These are phyloP conservation scores for Cactoblastis cactorum DNA, from an alignment of 2,888 invertebrate species.

Conservation along the genomic window DNA sequence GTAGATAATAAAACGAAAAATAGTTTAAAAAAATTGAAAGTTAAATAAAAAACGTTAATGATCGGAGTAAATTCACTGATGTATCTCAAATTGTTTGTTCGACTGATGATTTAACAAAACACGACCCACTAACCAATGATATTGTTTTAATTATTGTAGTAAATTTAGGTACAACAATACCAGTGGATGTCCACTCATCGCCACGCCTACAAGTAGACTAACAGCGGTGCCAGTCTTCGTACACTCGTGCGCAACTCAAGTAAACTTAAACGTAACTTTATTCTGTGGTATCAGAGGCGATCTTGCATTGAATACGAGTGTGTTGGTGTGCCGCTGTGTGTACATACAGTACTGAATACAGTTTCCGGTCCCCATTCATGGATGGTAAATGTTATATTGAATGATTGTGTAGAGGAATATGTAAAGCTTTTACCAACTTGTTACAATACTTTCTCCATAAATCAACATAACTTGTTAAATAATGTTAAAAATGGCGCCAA, in stretches of 20 bases:
- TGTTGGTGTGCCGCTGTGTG: too few species aligned
- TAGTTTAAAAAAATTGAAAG: background rate
- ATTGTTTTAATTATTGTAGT: too few species aligned
- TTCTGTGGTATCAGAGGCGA: too few species aligned
- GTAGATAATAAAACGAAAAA: background rate
- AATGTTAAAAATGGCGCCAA: too few species aligned
- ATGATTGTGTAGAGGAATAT: background rate
- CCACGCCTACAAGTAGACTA: constrained; percentile 2
- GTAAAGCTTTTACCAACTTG: background rate
- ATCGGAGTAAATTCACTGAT: background rate
- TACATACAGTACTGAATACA: constrained; percentile 4
- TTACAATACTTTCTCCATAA: background rate
- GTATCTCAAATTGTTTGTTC: background rate
- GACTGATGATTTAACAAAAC: background rate
- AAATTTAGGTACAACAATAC: too few species aligned
- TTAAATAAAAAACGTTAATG: background rate
- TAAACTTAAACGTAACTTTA: too few species aligned
- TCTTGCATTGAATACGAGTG: too few species aligned
- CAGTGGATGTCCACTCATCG: background rate
- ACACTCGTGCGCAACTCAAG: too few species aligned
- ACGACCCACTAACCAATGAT: background rate
- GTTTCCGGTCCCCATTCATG: constrained; percentile 8
- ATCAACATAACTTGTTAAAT: too few species aligned
- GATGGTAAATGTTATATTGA: background rate
- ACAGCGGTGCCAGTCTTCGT: background rate